Percentiles rank a stretch among this genome's conserved stretches.
Evolutionary conservation across 2,113 vertebrate genomes (phyloP).

Genomic region (Pelmatolapia mariae): DNA sequence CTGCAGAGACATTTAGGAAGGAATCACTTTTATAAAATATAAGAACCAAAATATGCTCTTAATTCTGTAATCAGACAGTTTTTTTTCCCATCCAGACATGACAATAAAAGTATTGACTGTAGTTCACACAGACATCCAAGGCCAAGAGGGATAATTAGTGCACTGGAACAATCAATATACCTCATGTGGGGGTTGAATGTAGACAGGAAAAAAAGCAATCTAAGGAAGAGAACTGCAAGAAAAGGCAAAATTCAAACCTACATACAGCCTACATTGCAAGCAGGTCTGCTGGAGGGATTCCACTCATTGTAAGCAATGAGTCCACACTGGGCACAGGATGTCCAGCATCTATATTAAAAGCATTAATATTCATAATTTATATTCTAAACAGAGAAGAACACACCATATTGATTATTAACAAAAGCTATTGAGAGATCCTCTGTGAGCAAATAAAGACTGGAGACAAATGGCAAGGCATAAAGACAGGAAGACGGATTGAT

Average conservation of each 20-base stretch:
- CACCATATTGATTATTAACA: slow-evolving; percentile 26
- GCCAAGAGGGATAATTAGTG: slow-evolving; percentile 61
- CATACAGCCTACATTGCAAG: not conserved
- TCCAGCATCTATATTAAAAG: not conserved
- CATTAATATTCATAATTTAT: slow-evolving; percentile 26
- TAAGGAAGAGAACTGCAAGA: slow-evolving; percentile 33
- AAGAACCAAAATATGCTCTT: not conserved
- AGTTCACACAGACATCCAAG: slow-evolving; percentile 46
- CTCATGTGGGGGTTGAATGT: slow-evolving; percentile 24
- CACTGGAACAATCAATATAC: slow-evolving; percentile 50
- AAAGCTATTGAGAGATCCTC: slow-evolving; percentile 18
- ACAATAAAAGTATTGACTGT: slow-evolving; percentile 33
- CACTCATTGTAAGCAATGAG: not conserved
- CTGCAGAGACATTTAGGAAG: not conserved
- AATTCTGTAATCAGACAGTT: not conserved
- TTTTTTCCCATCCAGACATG: not conserved
- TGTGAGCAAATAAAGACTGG: not conserved
- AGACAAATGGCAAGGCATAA: slow-evolving; percentile 29
- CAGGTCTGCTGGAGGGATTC: not conserved
- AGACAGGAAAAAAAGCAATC: slow-evolving; percentile 39
- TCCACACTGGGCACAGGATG: not conserved
- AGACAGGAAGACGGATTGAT: slow-evolving; percentile 60
- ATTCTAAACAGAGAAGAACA: not conserved
- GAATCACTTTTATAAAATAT: not conserved
- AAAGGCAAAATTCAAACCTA: slow-evolving; percentile 31